These are phyloP conservation scores for Cydia fagiglandana DNA, from an alignment of 1,140 invertebrate species.

Conservation along the genomic window DNA sequence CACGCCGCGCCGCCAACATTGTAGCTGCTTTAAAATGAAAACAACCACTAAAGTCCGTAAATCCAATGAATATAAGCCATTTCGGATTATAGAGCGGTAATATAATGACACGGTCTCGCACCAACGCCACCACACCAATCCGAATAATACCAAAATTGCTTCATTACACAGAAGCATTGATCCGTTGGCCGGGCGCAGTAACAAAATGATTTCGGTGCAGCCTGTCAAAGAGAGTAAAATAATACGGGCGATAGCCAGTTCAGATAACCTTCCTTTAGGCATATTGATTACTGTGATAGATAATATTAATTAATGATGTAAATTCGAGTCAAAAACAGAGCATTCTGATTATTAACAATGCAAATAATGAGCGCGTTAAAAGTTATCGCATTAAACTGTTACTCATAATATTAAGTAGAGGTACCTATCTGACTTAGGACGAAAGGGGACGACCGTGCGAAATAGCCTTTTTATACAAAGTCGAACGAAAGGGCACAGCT, in stretches of 20 bases:
- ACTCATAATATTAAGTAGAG: too few species aligned
- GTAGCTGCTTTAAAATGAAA: neutral
- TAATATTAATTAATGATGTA: slow-evolving; percentile 26
- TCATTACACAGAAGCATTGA: slow-evolving; percentile 27
- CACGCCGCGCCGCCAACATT: slow-evolving; percentile 16
- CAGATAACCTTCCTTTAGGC: slow-evolving; percentile 29
- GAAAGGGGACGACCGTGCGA: too few species aligned
- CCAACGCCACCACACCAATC: slow-evolving; percentile 26
- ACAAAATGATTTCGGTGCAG: slow-evolving; percentile 22
- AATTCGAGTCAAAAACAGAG: neutral
- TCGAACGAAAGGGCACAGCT: too few species aligned
- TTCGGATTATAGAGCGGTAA: neutral
- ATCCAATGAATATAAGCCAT: neutral
- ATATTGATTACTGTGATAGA: slow-evolving; percentile 21
- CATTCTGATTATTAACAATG: neutral
- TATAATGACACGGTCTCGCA: slow-evolving; percentile 31
- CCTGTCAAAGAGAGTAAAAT: slow-evolving; percentile 28
- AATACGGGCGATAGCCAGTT: slow-evolving; percentile 24
- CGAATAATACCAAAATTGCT: slow-evolving; percentile 18
- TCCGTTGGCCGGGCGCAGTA: slow-evolving; percentile 14
- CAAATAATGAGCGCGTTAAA: neutral
- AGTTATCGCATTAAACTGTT: too few species aligned
- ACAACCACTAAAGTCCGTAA: neutral
- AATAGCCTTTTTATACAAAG: too few species aligned
- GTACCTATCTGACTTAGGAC: too few species aligned